A percentile compares a stretch with the other conserved stretches of the same genome.
phyloP scores from a whole-genome alignment of 2,797 vertebrate species.

The Odontamblyopus lacepedii region DNA sequence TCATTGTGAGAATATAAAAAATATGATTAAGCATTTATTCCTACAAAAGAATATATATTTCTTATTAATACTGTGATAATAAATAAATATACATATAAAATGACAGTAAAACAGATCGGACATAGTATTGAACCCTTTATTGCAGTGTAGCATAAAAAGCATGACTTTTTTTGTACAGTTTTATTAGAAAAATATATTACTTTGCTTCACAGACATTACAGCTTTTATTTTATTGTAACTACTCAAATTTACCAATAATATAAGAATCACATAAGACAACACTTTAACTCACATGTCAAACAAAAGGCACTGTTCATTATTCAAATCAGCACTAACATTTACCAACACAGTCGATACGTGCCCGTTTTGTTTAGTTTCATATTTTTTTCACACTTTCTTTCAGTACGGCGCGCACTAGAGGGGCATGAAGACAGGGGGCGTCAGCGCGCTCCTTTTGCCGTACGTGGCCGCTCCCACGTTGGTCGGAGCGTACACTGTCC shows the following conservation, averaged over 20 bases:
- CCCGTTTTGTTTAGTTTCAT: constrained; percentile 35
- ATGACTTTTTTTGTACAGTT: constrained; percentile 48
- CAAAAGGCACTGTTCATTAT: constrained; percentile 70
- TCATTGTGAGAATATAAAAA: too few relatives aligned
- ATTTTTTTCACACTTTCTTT: constrained; percentile 35
- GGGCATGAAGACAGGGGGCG: constrained; percentile 57
- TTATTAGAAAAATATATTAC: constrained; percentile 76
- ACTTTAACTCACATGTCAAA: constrained; percentile 42
- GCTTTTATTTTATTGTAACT: constrained; percentile 41
- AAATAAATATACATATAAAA: neutral
- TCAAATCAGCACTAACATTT: constrained; percentile 37
- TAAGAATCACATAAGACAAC: neutral
- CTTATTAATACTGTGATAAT: too few relatives aligned
- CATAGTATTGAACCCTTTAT: constrained; percentile 10
- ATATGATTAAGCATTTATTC: too few relatives aligned
- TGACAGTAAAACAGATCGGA: neutral
- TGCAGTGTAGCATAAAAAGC: constrained; percentile 48
- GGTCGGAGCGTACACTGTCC: constrained; percentile 81
- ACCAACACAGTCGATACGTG: constrained; percentile 14
- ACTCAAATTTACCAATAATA: constrained; percentile 14
- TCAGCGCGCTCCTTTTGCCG: constrained; percentile 81
- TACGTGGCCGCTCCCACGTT: constrained; percentile 89
- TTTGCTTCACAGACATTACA: constrained; percentile 53
- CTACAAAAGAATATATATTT: too few relatives aligned
- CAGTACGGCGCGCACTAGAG: constrained; percentile 63